Evolutionary conservation across 2,888 invertebrate genomes (phyloP), one percentile per base, ranked within the genome.

Genomic region (Apantesis nais): DNA sequence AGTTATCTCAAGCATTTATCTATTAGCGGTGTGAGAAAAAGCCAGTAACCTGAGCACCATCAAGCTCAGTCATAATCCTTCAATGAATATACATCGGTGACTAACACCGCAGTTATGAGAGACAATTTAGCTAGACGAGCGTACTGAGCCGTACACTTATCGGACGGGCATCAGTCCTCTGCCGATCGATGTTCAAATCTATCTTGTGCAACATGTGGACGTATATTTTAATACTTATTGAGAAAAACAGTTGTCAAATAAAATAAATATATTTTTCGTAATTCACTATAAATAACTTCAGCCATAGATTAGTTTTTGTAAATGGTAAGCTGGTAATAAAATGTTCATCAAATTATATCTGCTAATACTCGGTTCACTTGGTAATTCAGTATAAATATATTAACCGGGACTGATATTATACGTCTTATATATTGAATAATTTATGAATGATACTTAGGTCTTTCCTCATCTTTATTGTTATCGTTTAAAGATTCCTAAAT

Each of bases 11-110:
- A 73, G 83, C 83, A 88, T 88, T 88, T 89, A 89, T 90, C 87
- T 86, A 83, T 80, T 83, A 83, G 83, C 78, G 78, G 86, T 88
- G 88, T 89, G 89, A 90, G 87, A 90, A 88, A 88, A 89, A 86
- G 73, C 72, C 69, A 77, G 77, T 81, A 76, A 74, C 73, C 77
- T 78, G 78, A 78, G 74, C 73, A 69, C 71, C 67, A 63, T 67
- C 48, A 74, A 73, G 76, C 78, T 75, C 70, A 79, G 76, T 81
- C 79, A 83, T 90, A 89, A 90, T 88, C 89, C 88, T 88, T 88
- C 86, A 89, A 87, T 88, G 87, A 83, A 80, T 84, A 81, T 77
- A 76, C 67, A 70, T 72, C 82, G 84, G 84, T 88, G 88, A 88
- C 88, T 90, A 89, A 89, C 82, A 74, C 74, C 78, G 29, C 62